Percentiles rank a stretch among this genome's conserved stretches.
Evolutionary conservation across 2,113 vertebrate genomes (phyloP).

Genomic region (Varanus salvator): DNA sequence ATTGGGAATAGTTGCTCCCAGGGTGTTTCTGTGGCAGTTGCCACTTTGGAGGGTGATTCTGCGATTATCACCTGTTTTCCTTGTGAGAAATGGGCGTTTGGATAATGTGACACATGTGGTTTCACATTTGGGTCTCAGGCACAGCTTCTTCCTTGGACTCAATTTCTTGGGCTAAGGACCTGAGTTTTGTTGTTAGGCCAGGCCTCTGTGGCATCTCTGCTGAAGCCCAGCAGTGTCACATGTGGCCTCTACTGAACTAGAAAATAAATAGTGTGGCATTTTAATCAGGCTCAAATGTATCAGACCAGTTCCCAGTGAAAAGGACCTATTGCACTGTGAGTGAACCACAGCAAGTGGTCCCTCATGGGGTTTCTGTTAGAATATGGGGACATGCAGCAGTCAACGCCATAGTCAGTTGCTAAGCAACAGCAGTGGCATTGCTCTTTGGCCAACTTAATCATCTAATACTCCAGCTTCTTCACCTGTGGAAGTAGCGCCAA

Average conservation of each 20-base stretch:
- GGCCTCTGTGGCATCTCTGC: neutral
- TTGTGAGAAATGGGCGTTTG: neutral
- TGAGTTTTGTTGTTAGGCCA: neutral
- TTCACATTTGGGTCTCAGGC: neutral
- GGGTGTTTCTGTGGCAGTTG: too few relatives aligned
- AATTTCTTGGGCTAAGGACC: neutral
- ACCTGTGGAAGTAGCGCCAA: neutral
- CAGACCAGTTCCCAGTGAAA: neutral
- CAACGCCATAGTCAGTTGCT: neutral
- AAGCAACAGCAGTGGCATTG: neutral
- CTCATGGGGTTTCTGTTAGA: neutral
- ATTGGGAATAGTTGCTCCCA: too few relatives aligned
- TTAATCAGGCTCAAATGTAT: neutral
- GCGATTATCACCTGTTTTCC: neutral
- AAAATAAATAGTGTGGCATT: neutral
- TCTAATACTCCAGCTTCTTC: neutral
- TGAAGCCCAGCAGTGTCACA: too few relatives aligned
- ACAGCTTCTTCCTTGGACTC: neutral
- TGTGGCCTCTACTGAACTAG: too few relatives aligned
- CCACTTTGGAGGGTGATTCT: neutral
- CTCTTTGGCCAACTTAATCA: neutral
- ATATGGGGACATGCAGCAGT: neutral
- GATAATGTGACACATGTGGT: neutral
- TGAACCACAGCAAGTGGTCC: neutral
- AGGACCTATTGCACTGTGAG: neutral